Conservation (phyloP, 35 echinoderm and acorn worm species). For the Ophiothrix spiculata region DNA sequence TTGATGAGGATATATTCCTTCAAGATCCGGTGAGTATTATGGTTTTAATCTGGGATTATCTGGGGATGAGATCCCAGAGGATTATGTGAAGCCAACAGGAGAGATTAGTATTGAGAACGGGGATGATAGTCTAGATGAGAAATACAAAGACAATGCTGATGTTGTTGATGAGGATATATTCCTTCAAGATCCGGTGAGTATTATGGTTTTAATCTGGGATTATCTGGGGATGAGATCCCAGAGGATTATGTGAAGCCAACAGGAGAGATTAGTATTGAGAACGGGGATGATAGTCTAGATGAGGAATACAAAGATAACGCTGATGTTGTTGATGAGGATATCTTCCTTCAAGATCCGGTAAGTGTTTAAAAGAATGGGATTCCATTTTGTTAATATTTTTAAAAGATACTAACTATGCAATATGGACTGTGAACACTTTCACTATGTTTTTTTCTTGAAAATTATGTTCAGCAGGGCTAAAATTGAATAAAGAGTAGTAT, state of each 20-base stretch:
- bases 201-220: constrained; percentile 77
- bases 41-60: constrained; percentile 71
- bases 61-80: constrained; percentile 75
- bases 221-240: constrained; percentile 68
- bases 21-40: constrained; percentile 29
- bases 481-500: too few species aligned
- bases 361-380: too few species aligned
- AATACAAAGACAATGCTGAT: constrained; percentile 11
- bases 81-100: constrained; percentile 55
- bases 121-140: constrained; percentile 19
- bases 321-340: constrained; percentile 9
- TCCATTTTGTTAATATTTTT: too few species aligned
- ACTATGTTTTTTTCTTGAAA: too few species aligned
- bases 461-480: too few species aligned
- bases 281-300: constrained; percentile 20
- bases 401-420: too few species aligned
- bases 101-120: constrained; percentile 35
- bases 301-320: constrained; percentile 14
- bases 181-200: background rate
- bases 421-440: too few species aligned
- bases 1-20: background rate
- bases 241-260: constrained; percentile 69
- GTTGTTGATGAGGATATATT: background rate
- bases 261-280: constrained; percentile 31
- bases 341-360: background rate